Percentiles rank a stretch among this genome's conserved stretches.
Conservation (phyloP, 64 coral and sea anemone genomes). For the Acropora yongei region DNA sequence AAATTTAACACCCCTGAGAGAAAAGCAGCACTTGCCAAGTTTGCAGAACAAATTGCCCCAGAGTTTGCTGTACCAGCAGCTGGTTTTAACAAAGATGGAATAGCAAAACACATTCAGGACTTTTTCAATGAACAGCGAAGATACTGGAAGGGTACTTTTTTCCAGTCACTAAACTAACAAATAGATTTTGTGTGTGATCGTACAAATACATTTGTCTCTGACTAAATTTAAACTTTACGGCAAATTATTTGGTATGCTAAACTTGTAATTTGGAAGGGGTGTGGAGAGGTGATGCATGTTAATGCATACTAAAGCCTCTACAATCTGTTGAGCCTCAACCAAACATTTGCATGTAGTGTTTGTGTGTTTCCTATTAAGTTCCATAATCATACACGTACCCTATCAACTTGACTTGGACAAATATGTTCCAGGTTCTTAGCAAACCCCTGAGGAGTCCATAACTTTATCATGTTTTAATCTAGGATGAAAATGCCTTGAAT, state of each 20-base stretch:
- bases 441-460: neutral
- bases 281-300: neutral
- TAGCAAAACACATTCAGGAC: conserved; percentile 40
- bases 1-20: no score
- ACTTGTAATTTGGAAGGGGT: conserved; percentile 1
- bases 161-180: conserved; percentile 3
- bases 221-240: conserved; percentile 8
- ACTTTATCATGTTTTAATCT: conserved; percentile 4
- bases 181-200: neutral
- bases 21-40: no score
- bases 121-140: conserved; percentile 52
- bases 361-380: conserved; percentile 5
- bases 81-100: neutral
- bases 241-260: neutral
- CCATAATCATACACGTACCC: neutral
- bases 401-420: conserved; percentile 3
- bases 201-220: neutral
- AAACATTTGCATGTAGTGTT: neutral
- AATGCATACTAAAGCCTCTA: neutral
- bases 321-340: neutral
- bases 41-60: no score
- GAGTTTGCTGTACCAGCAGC: no score
- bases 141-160: neutral
- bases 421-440: conserved; percentile 6
- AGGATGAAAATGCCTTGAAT: conserved; percentile 2